phyloP scores from a whole-genome alignment of 2,888 invertebrate species.

The Polietes domitor region DNA sequence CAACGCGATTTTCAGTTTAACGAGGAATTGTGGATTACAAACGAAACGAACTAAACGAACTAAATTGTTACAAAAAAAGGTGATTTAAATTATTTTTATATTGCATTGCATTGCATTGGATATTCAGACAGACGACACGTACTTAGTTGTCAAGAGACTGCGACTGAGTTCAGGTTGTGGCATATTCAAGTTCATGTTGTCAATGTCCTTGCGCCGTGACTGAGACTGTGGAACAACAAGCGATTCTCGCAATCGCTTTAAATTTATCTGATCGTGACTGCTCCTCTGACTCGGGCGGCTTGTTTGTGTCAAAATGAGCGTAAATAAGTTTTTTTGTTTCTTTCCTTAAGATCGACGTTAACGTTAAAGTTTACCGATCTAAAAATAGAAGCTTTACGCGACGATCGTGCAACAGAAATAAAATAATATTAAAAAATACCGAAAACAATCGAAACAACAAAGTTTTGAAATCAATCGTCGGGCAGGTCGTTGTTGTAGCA shows the following conservation, averaged over 20 bases:
- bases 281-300: neutral
- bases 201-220: neutral
- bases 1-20: conserved; percentile 32
- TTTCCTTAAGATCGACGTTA: conserved; percentile 1
- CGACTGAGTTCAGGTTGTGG: neutral
- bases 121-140: too few species aligned
- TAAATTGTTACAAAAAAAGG: conserved; percentile 38
- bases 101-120: too few species aligned
- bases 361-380: conserved; percentile 1
- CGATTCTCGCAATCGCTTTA: neutral
- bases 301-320: neutral
- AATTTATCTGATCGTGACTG: conserved; percentile 1
- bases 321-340: conserved; percentile 8
- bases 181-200: conserved; percentile 40
- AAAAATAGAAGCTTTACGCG: conserved; percentile 3
- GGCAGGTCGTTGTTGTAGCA: neutral
- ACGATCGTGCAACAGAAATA: neutral
- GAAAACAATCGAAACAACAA: conserved; percentile 17
- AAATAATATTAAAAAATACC: neutral
- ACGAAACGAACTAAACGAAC: conserved; percentile 31
- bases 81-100: conserved; percentile 27
- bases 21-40: conserved; percentile 36
- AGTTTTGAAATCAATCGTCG: conserved; percentile 21
- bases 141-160: neutral
- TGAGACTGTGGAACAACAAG: neutral